These are phyloP conservation scores for Henicopernis longicauda DNA, from an alignment of 2,113 vertebrate genomes.

Conservation along the genomic window DNA sequence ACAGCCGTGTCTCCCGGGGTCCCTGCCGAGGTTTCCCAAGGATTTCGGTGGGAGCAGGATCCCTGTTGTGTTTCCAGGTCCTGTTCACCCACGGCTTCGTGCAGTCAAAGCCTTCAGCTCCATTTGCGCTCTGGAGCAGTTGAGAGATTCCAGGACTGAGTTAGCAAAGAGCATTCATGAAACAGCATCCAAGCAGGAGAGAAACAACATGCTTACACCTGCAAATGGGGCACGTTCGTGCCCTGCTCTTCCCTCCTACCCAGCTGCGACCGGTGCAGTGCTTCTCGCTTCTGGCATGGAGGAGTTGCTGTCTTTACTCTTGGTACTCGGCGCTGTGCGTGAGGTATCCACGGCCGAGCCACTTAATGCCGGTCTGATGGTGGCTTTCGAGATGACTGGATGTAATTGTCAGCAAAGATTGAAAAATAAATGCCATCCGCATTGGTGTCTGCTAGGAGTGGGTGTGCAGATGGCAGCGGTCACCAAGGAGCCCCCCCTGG, in stretches of 20 bases:
- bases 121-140: neutral
- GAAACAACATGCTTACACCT: accelerated
- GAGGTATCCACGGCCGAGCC: accelerated
- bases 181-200: neutral
- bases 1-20: accelerated
- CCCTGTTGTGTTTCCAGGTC: neutral
- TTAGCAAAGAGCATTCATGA: accelerated
- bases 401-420: neutral
- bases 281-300: neutral
- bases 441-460: accelerated
- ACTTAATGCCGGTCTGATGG: accelerated
- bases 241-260: neutral
- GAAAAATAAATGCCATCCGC: accelerated
- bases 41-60: neutral
- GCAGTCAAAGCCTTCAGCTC: neutral
- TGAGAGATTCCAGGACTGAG: neutral
- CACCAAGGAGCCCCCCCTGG: neutral
- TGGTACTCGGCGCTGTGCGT: accelerated
- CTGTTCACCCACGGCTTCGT: neutral
- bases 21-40: neutral
- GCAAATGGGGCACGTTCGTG: accelerated
- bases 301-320: accelerated
- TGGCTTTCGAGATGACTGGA: neutral
- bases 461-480: neutral
- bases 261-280: accelerated